Percentiles rank a stretch among this genome's conserved stretches.
phyloP scores from a whole-genome alignment of 1,140 invertebrate species.

The Leptopilina boulardi region DNA sequence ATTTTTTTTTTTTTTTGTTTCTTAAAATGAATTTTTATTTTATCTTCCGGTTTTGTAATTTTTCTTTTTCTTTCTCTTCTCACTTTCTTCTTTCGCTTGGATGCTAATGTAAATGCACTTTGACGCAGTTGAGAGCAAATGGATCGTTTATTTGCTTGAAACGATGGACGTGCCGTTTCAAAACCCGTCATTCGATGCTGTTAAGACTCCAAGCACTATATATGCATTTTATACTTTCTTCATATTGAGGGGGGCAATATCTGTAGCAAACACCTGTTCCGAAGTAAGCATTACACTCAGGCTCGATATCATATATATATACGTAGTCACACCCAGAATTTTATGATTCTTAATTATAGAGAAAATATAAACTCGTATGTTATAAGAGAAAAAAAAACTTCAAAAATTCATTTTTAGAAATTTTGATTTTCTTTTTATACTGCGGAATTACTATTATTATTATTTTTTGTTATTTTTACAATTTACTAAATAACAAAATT shows the following conservation, averaged over 20 bases:
- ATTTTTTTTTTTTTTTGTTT: too few species aligned
- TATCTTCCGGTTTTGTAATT: neutral
- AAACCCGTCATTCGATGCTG: constrained; percentile 16
- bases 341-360: constrained; percentile 13
- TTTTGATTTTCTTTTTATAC: neutral
- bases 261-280: constrained; percentile 12
- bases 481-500: too few species aligned
- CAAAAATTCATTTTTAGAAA: neutral
- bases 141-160: constrained; percentile 13
- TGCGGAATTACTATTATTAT: too few species aligned
- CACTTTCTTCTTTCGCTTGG: constrained; percentile 7
- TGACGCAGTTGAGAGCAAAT: constrained; percentile 11
- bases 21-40: neutral
- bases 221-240: neutral
- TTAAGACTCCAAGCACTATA: neutral
- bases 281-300: constrained; percentile 5
- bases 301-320: constrained; percentile 3
- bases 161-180: constrained; percentile 15
- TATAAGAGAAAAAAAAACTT: neutral
- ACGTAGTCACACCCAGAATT: constrained; percentile 12
- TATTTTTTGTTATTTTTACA: neutral
- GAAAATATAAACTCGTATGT: neutral
- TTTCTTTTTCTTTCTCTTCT: neutral
- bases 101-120: constrained; percentile 17
- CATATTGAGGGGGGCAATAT: constrained; percentile 16